Evolutionary conservation across 2,797 vertebrate genomes (phyloP).

Genomic region (Pterois miles): DNA sequence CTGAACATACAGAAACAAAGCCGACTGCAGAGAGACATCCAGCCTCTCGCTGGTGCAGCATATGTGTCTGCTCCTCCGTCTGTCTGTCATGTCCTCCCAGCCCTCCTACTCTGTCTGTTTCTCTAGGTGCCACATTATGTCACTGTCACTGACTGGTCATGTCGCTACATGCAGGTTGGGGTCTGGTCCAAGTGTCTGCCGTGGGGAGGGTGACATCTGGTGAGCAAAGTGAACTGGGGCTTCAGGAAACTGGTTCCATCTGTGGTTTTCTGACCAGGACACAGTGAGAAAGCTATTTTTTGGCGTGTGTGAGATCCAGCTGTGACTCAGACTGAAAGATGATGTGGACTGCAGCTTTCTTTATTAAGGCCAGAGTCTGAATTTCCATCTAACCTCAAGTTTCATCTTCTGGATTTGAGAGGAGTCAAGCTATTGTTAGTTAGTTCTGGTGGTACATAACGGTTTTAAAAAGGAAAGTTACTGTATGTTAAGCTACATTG

Average conservation of each 20-base stretch:
- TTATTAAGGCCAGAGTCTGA: neutral
- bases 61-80: constrained; percentile 41
- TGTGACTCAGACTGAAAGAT: neutral
- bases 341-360: neutral
- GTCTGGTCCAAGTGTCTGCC: constrained; percentile 57
- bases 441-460: neutral
- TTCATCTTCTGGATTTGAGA: neutral
- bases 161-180: constrained; percentile 65
- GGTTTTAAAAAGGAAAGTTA: neutral
- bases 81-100: constrained; percentile 50
- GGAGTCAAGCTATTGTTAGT: neutral
- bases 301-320: neutral
- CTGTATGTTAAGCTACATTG: neutral
- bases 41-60: constrained; percentile 30
- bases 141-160: constrained; percentile 68
- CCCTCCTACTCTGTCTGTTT: constrained; percentile 53
- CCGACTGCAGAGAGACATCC: constrained; percentile 26
- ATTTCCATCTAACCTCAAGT: neutral
- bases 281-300: neutral
- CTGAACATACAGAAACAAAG: constrained; percentile 27
- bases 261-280: constrained; percentile 20
- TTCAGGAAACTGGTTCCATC: constrained; percentile 35
- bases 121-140: constrained; percentile 69
- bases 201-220: constrained; percentile 76
- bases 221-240: constrained; percentile 59